Evolutionary conservation across 1,140 invertebrate species (phyloP), one percentile per base, ranked within the genome.

Genomic region (Caenorhabditis briggsae): DNA sequence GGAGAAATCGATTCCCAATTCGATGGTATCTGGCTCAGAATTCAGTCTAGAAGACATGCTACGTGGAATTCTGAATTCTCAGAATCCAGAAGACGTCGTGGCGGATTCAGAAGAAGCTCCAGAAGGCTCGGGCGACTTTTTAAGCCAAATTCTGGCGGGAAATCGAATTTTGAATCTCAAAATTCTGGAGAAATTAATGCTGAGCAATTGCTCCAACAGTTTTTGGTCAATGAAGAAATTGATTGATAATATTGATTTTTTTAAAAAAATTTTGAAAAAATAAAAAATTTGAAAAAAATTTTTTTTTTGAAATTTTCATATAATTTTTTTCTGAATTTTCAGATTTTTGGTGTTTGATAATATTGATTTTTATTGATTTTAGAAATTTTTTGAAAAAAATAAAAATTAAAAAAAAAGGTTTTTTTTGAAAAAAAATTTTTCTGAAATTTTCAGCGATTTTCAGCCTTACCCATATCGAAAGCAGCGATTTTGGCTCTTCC

Each of bases 391-490:
- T 53, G 50, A 16, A 12, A 16, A 53, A 53, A 1, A 12, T 1
- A 53, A 53, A 53, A 2, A 2, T 53, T 12, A 5, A 53, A 16
- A 53, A 53, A 53, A 53, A 53, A 53, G 0, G 2, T 12, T 53
- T 53, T 53, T 53, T 53, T 16, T 5, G 50, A n/a, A n/a, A n/a
- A 11, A 8, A 50, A 50, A 11, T 46, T 53, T 3, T 11, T 14
- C 1, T 23, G 78, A 16, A 53, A 82, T 23, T 7, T 82, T 53
- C 48, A 16, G 18, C 11, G 59, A 12, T 58, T 20, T 23, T 11
- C 9, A 53, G 2, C 33, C 86, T 53, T 61, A 90, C 90, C 90
- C 86, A 90, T 88, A 64, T 90, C 90, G 65, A 90, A 90, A 3
- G 74, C 89, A 8, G 88, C 89, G n/a, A 90, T 86, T 88, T 90